Base-by-base conservation (phyloP, 1,140 invertebrate species). In the Drosophila parvula region DNA sequence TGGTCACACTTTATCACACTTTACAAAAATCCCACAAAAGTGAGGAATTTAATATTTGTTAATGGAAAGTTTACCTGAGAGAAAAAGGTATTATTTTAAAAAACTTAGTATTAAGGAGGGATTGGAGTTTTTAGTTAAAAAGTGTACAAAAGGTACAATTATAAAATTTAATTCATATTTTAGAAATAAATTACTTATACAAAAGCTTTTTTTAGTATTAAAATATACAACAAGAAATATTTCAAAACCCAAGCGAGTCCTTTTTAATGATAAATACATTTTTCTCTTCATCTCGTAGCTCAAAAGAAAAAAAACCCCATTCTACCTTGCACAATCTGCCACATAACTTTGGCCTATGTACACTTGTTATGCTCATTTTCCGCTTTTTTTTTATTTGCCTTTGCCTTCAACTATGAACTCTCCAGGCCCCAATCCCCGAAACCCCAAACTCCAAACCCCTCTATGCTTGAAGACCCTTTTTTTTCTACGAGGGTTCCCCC, bases 401-500 rank as follows among this genome's bases (percentile, higher is more conserved):
- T 83, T 79, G 84, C 84, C 84, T 84, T 89, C 84, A 89, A 89
- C 84, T 89, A 56, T 89, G 84, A 89, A 89, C 84, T 89, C 34
- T 55, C 12, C 38, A 27, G 51, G 34, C 34, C 51, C 51, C 50
- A 34, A 51, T 5, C 48, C 28, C 28, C 48, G 14, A 55, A 51
- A 10, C 48, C n/a, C 28, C 48, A 22, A 55, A n/a, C 51, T 11
- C 18, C 32, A 51, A 51, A 18, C 48, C 16, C 81, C 74, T 80
- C 57, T 89, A 75, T 70, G 78, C 73, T 65, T 89, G 65, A 89
- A 89, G 70, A 83, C 59, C 84, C 70, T 83, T 83, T 70, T 65
- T 78, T 55, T 61, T 41, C 41, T 22, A 28, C 45, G 34, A 38
- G 36, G 45, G 36, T 22, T 27, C 48, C 61, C 34, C 45, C 79